Percentiles rank a stretch among this genome's conserved stretches.
Evolutionary conservation across 1,140 invertebrate species (phyloP).

Genomic region (Leptopilina clavipes): DNA sequence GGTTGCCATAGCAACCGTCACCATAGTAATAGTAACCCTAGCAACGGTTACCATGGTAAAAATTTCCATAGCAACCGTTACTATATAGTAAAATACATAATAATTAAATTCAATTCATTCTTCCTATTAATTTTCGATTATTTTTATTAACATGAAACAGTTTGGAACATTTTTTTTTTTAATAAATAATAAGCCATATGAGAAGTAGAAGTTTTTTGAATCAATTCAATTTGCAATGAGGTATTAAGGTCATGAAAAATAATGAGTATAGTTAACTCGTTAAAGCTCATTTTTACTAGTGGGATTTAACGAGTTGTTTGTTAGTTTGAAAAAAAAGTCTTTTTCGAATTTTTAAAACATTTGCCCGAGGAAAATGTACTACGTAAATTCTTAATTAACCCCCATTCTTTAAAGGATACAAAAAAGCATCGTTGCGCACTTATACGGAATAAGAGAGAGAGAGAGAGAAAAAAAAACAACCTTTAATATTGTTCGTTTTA

Average conservation of each 20-base stretch:
- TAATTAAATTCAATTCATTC: no score
- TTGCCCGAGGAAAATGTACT: neutral
- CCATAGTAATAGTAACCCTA: no score
- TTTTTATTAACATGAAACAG: no score
- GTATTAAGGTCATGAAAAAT: neutral
- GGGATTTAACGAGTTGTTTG: conserved; percentile 19
- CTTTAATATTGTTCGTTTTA: neutral
- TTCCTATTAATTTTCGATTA: no score
- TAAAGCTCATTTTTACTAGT: neutral
- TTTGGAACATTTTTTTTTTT: no score
- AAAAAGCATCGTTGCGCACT: neutral
- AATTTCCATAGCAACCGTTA: no score
- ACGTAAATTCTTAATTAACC: neutral
- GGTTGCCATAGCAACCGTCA: no score
- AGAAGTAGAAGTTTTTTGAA: neutral
- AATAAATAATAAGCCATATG: no score
- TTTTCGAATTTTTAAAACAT: neutral
- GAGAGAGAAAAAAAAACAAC: neutral
- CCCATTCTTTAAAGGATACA: neutral
- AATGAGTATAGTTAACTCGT: neutral
- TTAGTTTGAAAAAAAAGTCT: neutral
- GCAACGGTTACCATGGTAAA: no score
- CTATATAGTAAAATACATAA: no score
- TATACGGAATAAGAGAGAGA: neutral
- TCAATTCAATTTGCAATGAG: neutral